Conservation (phyloP, 2,113 vertebrate genomes). For the Mellivora capensis region DNA sequence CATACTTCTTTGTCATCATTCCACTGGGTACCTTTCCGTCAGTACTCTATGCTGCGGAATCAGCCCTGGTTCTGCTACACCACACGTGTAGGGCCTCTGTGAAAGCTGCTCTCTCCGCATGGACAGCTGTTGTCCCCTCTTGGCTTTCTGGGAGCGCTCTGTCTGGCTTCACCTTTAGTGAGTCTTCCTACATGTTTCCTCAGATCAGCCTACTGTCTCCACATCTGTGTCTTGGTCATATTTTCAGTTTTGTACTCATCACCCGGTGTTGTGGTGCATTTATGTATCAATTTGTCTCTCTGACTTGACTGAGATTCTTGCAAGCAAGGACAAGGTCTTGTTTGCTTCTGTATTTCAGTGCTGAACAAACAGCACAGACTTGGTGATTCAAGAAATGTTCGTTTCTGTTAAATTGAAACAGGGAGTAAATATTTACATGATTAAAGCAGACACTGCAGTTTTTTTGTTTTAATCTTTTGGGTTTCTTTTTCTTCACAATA, state of each 20-base stretch:
- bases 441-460: background rate
- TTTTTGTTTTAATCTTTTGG: background rate
- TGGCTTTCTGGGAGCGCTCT: background rate
- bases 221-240: background rate
- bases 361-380: background rate
- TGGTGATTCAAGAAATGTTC: background rate
- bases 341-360: background rate
- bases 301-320: background rate
- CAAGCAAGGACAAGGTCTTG: background rate
- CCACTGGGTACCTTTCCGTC: background rate
- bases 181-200: background rate
- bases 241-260: background rate
- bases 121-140: background rate
- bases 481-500: background rate
- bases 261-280: background rate
- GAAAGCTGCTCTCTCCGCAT: background rate
- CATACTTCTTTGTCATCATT: background rate
- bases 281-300: background rate
- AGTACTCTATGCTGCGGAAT: background rate
- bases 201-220: background rate
- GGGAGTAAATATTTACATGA: background rate
- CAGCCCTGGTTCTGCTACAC: background rate
- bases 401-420: slow-evolving; percentile 8
- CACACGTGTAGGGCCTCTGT: background rate
- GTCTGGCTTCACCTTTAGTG: background rate